These are phyloP conservation scores for Himalopsyche tibetana DNA, from an alignment of 2,888 invertebrate species.

Conservation along the genomic window DNA sequence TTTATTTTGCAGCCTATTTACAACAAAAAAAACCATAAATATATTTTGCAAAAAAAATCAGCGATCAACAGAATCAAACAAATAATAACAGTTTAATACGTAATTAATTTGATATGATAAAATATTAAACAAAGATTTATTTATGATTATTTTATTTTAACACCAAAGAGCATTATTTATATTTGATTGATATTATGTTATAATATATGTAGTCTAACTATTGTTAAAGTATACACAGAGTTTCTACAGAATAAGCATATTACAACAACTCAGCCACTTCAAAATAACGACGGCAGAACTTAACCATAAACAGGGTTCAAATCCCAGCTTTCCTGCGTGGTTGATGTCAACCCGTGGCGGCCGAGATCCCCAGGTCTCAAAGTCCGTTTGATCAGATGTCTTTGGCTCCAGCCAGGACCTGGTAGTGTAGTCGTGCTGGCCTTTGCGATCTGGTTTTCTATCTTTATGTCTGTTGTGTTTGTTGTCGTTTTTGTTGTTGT, in stretches of 20 bases:
- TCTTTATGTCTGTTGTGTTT: conserved; percentile 56
- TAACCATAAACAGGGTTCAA: not conserved
- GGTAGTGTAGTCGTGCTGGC: conserved; percentile 59
- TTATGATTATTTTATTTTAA: not conserved
- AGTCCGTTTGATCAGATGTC: conserved; percentile 59
- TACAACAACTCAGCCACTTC: not conserved
- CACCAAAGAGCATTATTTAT: conserved; percentile 6
- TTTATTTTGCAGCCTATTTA: too few relatives aligned
- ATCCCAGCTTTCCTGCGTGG: not conserved
- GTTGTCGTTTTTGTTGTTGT: conserved; percentile 56
- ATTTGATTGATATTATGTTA: not conserved
- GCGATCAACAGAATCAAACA: too few relatives aligned
- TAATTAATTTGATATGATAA: too few relatives aligned
- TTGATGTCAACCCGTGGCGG: conserved; percentile 61
- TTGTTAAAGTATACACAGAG: not conserved
- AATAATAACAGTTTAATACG: too few relatives aligned
- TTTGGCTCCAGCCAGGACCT: conserved; percentile 63
- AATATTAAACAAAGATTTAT: not conserved
- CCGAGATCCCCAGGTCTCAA: conserved; percentile 51
- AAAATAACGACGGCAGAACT: not conserved
- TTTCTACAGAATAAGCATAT: not conserved
- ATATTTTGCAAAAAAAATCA: too few relatives aligned
- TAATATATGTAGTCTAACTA: not conserved
- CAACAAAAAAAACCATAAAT: too few relatives aligned
- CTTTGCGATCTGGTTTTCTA: conserved; percentile 58